Evolutionary conservation across 1,140 invertebrate species (phyloP), one percentile per base, ranked within the genome.

Genomic region (Heliconius hermathena): DNA sequence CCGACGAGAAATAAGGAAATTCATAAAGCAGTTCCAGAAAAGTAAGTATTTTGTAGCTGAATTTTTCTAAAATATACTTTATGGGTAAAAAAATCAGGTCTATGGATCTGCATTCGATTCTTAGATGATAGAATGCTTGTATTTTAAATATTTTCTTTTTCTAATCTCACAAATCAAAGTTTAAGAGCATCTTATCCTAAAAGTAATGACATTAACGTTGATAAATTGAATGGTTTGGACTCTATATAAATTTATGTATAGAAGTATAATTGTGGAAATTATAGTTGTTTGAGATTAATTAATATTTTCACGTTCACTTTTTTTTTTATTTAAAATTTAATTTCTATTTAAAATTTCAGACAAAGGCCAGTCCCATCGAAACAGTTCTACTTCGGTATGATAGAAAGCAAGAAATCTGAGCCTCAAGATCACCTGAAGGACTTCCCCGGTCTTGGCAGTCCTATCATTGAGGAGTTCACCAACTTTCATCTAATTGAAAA

Each of bases 311-410:
- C n/a, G n/a, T n/a, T n/a, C 22, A 46, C 0, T 4, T 16, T 1
- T 46, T 46, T 71, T 33, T 46, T 18, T 60, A 60, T 52, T 20
- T 52, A 20, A 60, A 1, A 36, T 71, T 76, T 36, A 60, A 70
- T 78, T 49, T 57, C n/a, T 71, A n/a, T 4, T 70, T 13, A 57
- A 57, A 22, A 76, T 79, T 75, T 52, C 84, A 94, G 91, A 73
- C 85, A 88, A 83, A 91, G 89, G 57, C 77, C 88, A 52, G 81
- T 87, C 41, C 95, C 96, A 83, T 95, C 96, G 29, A 97, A 97
- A 86, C 96, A 96, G 66, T 97, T 97, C 91, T 97, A 97, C 89
- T 97, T 97, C 85, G 97, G 97, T 20, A 97, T 97, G 97, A 95
- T 96, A 76, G 95, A 96, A 80, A 90, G 87, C 76, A 91, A 91